phyloP scores from a whole-genome alignment of 2,113 vertebrate genomes.

The Columba janthina region DNA sequence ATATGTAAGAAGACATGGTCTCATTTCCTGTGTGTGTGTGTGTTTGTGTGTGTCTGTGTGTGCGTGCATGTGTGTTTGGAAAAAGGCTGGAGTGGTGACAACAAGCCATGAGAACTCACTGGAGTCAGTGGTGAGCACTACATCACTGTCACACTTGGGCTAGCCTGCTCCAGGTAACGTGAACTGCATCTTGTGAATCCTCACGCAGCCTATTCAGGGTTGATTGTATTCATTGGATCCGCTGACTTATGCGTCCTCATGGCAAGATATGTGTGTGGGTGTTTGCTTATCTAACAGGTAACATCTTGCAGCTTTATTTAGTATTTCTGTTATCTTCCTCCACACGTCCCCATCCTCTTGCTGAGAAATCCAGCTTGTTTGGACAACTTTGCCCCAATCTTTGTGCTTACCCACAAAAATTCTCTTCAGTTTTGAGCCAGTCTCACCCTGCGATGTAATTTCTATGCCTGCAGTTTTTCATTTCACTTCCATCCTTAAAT shows the following conservation, averaged over 20 bases:
- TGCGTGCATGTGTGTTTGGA: not conserved
- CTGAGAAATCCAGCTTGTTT: slow-evolving; percentile 6
- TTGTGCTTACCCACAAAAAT: not conserved
- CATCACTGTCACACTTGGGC: not conserved
- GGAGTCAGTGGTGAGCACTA: not conserved
- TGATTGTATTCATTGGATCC: not conserved
- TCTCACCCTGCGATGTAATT: not conserved
- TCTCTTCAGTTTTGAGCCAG: not conserved
- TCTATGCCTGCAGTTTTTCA: not conserved
- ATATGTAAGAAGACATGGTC: not conserved
- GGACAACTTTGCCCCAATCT: not conserved
- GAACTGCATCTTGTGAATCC: not conserved
- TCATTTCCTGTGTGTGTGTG: not conserved
- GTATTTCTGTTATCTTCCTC: not conserved
- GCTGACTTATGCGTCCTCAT: not conserved
- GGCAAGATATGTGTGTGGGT: not conserved
- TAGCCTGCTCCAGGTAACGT: not conserved
- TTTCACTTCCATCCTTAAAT: not conserved
- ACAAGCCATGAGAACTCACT: not conserved
- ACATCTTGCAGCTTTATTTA: slow-evolving; percentile 22
- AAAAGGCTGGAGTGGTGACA: not conserved
- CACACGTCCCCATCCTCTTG: not conserved
- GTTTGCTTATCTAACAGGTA: slow-evolving; percentile 12
- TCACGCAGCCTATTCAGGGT: not conserved
- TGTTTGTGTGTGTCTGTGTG: no score